Evolutionary conservation across 2,797 vertebrate genomes (phyloP), one percentile per base, ranked within the genome.

Genomic region (Hemibagrus guttatus): DNA sequence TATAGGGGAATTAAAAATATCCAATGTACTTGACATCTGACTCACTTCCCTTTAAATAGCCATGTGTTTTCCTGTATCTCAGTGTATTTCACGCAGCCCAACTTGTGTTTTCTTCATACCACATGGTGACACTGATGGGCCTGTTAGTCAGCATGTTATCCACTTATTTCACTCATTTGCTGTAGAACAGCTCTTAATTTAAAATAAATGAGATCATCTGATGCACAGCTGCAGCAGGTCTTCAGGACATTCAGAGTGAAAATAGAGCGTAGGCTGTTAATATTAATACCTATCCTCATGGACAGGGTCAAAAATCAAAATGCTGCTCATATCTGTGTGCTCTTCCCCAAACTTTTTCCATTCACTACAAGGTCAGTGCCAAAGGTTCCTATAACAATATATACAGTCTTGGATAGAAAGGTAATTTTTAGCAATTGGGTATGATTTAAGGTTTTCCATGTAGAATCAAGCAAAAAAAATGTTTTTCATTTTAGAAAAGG

Each of bases 121-220:
- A 68, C 75, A 61, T 11, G 6, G 54, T 28, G 42, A 49, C 72
- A 63, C n/a, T 28, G 59, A 74, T 64, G 28, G 74, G 21, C 74
- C 35, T n/a, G 28, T 58, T 79, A 17, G 28, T 64, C 84, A 78
- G 66, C 79, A 66, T 83, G 72, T 66, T 68, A 76, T 83, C 64
- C 13, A 59, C 49, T 28, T 81, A 28, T 74, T 78, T 85, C 46
- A 35, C 42, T 78, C 64, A 61, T 83, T 85, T 85, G 14, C 58
- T 61, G 64, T 31, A 35, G 66, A 82, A 58, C 21, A 9, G 46
- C 21, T 66, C 28, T 14, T 81, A 59, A 84, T 87, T 39, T 39
- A 42, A 79, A 26, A 54, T n/a, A 64, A 75, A 86, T 86, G 13
- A 42, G 31, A 28, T 56, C 11, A 68, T 83, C 11, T 16, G 52